Conservation (phyloP, 2,113 vertebrate genomes). For the Puffinus mauretanicus region DNA sequence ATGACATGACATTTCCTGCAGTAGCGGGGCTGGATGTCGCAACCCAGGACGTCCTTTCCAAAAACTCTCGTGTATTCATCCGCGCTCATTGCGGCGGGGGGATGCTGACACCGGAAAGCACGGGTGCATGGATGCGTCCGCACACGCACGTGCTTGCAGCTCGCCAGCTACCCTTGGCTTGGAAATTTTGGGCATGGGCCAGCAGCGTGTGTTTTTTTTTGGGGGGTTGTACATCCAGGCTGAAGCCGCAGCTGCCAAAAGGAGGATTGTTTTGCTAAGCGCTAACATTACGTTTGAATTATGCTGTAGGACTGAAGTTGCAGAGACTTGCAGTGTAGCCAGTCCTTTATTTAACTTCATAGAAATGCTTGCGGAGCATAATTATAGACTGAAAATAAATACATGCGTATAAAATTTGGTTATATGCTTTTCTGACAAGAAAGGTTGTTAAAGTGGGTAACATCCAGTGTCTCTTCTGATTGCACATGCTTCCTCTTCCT, state of each 20-base stretch:
- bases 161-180: not conserved
- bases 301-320: not conserved
- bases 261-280: not conserved
- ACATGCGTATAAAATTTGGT: not conserved
- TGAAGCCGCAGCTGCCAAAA: not conserved
- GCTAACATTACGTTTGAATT: not conserved
- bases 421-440: not conserved
- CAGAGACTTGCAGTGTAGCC: not conserved
- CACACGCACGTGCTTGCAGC: accelerated
- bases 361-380: not conserved
- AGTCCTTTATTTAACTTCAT: not conserved
- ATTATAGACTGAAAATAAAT: not conserved
- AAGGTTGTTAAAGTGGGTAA: not conserved
- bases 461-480: not conserved
- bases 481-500: not conserved
- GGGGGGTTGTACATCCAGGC: not conserved
- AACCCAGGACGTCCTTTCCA: not conserved
- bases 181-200: not conserved
- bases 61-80: not conserved
- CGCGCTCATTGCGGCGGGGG: accelerated
- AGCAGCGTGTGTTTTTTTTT: not conserved
- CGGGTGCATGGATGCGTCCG: accelerated
- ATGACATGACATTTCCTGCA: not conserved
- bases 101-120: not conserved
- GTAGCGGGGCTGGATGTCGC: not conserved